phyloP scores from a whole-genome alignment of 2,113 vertebrate genomes.

The Dendrocopos noguchii region DNA sequence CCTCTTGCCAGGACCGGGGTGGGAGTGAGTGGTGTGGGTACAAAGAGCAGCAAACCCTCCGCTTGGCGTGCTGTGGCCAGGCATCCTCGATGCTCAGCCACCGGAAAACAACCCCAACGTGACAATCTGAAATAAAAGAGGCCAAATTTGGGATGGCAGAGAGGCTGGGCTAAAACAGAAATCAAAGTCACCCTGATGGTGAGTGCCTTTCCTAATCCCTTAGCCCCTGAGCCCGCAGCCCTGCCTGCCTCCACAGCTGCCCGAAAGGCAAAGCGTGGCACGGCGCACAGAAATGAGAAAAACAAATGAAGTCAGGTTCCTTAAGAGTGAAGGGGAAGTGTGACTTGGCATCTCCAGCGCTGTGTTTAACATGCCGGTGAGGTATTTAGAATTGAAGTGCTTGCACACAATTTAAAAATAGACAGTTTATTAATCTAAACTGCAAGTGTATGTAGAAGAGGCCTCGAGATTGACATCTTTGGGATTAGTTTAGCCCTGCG shows the following conservation, averaged over 20 bases:
- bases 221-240: not conserved
- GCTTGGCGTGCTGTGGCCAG: not conserved
- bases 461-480: constrained; percentile 79
- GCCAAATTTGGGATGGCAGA: not conserved
- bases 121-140: not conserved
- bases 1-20: fast-evolving
- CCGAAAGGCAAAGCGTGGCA: constrained; percentile 8
- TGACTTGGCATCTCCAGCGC: constrained; percentile 82
- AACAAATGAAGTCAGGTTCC: constrained; percentile 68
- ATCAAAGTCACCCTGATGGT: not conserved
- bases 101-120: not conserved
- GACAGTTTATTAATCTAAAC: constrained; percentile 86
- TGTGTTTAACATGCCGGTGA: constrained; percentile 83
- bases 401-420: constrained; percentile 81
- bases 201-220: not conserved
- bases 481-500: constrained; percentile 86
- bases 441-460: constrained; percentile 81
- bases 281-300: constrained; percentile 47
- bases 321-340: constrained; percentile 66
- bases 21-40: not conserved
- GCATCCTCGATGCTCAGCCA: fast-evolving
- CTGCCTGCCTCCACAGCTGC: not conserved
- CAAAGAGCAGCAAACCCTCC: not conserved
- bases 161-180: not conserved
- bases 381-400: constrained; percentile 83